phyloP scores from a whole-genome alignment of 2,797 vertebrate species.

The Bradypus variegatus region DNA sequence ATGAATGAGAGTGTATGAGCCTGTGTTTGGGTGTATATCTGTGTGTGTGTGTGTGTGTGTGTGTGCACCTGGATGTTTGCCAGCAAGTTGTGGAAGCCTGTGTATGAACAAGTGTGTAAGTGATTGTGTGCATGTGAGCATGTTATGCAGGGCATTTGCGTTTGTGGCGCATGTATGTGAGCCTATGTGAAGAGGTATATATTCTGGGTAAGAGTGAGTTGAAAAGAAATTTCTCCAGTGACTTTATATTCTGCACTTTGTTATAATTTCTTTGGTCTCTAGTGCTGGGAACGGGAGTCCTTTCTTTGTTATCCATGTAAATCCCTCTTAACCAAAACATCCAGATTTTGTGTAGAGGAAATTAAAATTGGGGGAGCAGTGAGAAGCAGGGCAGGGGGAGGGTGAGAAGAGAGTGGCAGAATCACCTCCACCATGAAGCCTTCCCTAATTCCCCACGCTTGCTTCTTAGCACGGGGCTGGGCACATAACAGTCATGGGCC shows the following conservation, averaged over 20 bases:
- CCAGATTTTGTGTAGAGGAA: not conserved
- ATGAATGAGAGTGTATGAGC: not conserved
- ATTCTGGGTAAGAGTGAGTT: not conserved
- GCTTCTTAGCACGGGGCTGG: not conserved
- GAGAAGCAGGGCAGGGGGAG: not conserved
- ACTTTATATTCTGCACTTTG: not conserved
- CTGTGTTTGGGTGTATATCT: not conserved
- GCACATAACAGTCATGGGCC: not conserved
- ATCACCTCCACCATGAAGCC: not conserved
- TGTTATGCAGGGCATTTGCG: rapidly evolving
- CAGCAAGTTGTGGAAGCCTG: not conserved
- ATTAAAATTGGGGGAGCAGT: not conserved
- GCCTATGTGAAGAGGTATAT: rapidly evolving
- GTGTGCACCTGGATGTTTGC: not conserved
- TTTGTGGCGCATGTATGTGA: no score
- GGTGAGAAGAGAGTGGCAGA: not conserved
- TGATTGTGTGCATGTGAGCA: not conserved
- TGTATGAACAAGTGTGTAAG: not conserved
- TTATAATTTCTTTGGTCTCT: not conserved
- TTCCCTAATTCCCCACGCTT: not conserved
- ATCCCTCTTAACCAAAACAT: not conserved
- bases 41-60: not conserved
- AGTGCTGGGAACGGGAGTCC: not conserved
- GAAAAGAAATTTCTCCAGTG: not conserved
- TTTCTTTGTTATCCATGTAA: not conserved